phyloP scores from a whole-genome alignment of 2,888 invertebrate genomes.

The Synanthedon formicaeformis region DNA sequence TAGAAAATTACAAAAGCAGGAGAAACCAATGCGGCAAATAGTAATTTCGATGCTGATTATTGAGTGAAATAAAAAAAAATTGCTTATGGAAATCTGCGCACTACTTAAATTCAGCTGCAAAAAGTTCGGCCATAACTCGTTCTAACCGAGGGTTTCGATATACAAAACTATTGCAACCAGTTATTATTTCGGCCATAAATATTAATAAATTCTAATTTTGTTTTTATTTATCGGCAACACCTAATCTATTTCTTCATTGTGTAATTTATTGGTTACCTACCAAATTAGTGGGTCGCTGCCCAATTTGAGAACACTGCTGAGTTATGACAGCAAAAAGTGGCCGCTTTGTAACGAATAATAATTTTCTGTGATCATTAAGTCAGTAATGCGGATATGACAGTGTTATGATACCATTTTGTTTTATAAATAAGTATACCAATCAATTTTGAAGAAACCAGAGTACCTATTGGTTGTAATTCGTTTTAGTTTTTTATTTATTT shows the following conservation, averaged over 20 bases:
- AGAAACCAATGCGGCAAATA: too few species aligned
- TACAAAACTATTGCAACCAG: slow-evolving; percentile 10
- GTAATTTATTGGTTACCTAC: slow-evolving; percentile 25
- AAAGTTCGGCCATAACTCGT: slow-evolving; percentile 13
- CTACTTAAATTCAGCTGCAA: background rate
- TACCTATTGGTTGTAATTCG: too few species aligned
- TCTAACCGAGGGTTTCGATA: slow-evolving; percentile 17
- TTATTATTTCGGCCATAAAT: slow-evolving; percentile 28
- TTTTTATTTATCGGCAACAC: slow-evolving; percentile 17
- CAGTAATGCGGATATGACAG: slow-evolving; percentile 11
- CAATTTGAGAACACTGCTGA: slow-evolving; percentile 23
- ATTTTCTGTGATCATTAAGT: slow-evolving; percentile 6
- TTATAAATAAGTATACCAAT: background rate
- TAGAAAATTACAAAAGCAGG: too few species aligned
- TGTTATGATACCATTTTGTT: background rate
- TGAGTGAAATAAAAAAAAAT: too few species aligned
- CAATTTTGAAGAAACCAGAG: too few species aligned
- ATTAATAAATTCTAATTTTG: slow-evolving; percentile 17
- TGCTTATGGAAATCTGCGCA: too few species aligned
- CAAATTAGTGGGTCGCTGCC: slow-evolving; percentile 12
- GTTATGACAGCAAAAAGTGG: slow-evolving; percentile 23
- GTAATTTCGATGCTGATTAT: too few species aligned
- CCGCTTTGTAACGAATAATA: slow-evolving; percentile 12
- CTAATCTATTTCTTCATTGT: slow-evolving; percentile 23
- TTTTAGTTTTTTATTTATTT: too few species aligned